Evolutionary conservation across 2,888 invertebrate species (phyloP).

Genomic region (Synanthedon myopaeformis): DNA sequence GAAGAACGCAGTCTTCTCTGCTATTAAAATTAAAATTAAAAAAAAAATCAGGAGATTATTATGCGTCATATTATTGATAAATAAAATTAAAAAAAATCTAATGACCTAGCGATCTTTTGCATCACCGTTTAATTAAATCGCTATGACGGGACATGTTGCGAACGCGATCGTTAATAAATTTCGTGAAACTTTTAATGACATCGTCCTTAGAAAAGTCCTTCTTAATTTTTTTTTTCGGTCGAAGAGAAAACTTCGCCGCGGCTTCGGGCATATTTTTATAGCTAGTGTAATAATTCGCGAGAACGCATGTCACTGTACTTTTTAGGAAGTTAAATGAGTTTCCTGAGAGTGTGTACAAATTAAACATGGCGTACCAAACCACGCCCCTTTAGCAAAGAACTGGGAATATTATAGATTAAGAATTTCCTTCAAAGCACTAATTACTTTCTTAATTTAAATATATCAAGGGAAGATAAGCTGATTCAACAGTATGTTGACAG

Average conservation of each 20-base stretch:
- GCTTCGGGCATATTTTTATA: not conserved
- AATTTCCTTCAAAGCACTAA: no score
- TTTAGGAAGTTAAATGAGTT: not conserved
- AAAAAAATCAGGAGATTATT: no score
- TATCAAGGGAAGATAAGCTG: no score
- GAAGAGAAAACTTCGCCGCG: conserved; percentile 6
- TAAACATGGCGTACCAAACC: no score
- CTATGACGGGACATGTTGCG: conserved; percentile 6
- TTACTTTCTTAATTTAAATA: no score
- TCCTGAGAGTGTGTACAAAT: not conserved
- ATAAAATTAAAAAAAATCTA: no score
- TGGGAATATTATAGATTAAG: no score
- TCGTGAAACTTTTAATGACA: conserved; percentile 40
- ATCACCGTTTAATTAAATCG: conserved; percentile 1
- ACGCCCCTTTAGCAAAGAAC: no score
- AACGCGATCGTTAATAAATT: conserved; percentile 35
- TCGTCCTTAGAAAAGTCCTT: conserved; percentile 16
- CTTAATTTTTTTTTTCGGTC: conserved; percentile 29
- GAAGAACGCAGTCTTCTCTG: no score
- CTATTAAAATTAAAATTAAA: no score
- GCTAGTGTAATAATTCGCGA: not conserved
- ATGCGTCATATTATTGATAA: no score
- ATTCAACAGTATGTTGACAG: no score
- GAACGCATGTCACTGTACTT: not conserved
- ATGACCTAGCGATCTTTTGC: conserved; percentile 1